Conservation (phyloP, 2,888 invertebrate species). For the Aspidapion aeneum region DNA sequence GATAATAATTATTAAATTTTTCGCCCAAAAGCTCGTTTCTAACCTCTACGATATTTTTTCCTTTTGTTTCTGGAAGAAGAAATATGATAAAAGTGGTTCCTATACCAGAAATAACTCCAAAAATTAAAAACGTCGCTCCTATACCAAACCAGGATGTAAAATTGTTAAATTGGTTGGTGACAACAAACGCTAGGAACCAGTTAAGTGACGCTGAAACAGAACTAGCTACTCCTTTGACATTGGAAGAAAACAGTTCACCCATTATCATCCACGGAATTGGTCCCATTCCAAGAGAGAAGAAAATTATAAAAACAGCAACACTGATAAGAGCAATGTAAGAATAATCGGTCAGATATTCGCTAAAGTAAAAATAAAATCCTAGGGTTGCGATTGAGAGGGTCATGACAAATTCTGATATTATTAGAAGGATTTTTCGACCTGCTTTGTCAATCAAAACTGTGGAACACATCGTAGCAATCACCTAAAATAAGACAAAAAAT, state of each 20-base stretch:
- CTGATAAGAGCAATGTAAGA: constrained; percentile 32
- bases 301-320: constrained; percentile 33
- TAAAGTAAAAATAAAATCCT: constrained; percentile 46
- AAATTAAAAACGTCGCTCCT: constrained; percentile 64
- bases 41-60: constrained; percentile 54
- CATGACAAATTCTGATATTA: constrained; percentile 59
- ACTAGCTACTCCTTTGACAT: constrained; percentile 61
- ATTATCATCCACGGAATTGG: constrained; percentile 72
- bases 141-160: constrained; percentile 54
- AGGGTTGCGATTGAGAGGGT: constrained; percentile 50
- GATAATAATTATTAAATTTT: neutral
- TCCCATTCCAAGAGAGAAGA: constrained; percentile 64
- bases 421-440: constrained; percentile 59
- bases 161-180: constrained; percentile 61
- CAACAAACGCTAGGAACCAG: constrained; percentile 65
- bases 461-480: constrained; percentile 56
- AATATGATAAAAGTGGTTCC: constrained; percentile 61
- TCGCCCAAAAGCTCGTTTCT: constrained; percentile 48
- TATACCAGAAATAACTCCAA: constrained; percentile 57
- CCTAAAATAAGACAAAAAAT: too few species aligned
- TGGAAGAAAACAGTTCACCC: constrained; percentile 63
- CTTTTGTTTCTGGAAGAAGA: constrained; percentile 68
- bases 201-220: constrained; percentile 65
- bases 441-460: constrained; percentile 57
- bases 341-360: constrained; percentile 35